phyloP scores from a whole-genome alignment of 2,888 invertebrate species.

The Lithophane semibrunnea region DNA sequence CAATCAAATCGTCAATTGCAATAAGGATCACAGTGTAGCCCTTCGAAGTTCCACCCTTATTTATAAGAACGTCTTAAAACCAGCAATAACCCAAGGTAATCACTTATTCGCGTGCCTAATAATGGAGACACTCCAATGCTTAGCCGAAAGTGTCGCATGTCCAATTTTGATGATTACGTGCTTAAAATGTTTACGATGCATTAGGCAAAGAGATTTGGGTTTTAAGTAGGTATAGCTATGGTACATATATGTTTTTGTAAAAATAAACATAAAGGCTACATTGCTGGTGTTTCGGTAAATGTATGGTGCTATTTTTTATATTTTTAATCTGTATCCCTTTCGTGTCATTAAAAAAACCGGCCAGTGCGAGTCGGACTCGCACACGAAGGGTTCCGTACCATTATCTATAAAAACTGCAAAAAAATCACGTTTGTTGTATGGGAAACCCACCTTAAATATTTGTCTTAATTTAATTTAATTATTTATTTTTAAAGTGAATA shows the following conservation, averaged over 20 bases:
- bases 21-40: background rate
- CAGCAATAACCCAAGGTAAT: constrained; percentile 47
- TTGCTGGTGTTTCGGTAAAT: too few species aligned
- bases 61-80: constrained; percentile 3
- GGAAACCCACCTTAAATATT: too few species aligned
- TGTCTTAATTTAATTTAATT: too few species aligned
- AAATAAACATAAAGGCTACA: rapidly evolving
- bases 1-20: too few species aligned
- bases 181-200: constrained; percentile 49
- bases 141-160: constrained; percentile 37
- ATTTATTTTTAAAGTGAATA: too few species aligned
- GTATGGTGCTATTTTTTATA: background rate
- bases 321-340: background rate
- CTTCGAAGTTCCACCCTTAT: background rate
- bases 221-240: background rate
- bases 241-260: background rate
- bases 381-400: too few species aligned
- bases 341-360: too few species aligned
- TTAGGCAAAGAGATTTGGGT: constrained; percentile 39
- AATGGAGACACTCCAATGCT: constrained; percentile 23
- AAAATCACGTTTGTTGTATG: too few species aligned
- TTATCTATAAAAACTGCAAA: too few species aligned
- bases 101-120: constrained; percentile 53
- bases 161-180: constrained; percentile 51
- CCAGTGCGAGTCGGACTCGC: too few species aligned